Percentiles rank a stretch among this genome's conserved stretches.
phyloP scores from a whole-genome alignment of 2,113 vertebrate species.

The Oostethus manadensis region DNA sequence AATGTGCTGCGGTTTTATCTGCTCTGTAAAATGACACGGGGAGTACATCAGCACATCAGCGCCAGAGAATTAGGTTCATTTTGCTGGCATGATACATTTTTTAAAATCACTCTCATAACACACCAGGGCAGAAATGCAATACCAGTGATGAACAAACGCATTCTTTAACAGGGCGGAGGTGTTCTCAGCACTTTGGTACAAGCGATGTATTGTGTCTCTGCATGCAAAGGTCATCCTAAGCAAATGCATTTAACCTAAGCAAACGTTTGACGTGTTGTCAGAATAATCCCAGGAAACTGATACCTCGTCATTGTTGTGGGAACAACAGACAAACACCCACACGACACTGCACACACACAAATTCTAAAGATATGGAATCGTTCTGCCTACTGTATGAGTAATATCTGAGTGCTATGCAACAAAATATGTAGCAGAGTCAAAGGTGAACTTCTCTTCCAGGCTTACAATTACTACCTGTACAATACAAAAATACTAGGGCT shows the following conservation, averaged over 20 bases:
- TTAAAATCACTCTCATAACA: slow-evolving; percentile 9
- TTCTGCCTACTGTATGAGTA: no score
- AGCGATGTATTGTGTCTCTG: neutral
- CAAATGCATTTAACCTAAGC: slow-evolving; percentile 15
- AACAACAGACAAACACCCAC: slow-evolving; percentile 4
- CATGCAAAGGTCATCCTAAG: slow-evolving; percentile 36
- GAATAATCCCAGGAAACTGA: slow-evolving; percentile 6
- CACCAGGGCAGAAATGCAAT: slow-evolving; percentile 7
- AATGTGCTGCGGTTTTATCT: slow-evolving; percentile 86
- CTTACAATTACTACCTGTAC: no score
- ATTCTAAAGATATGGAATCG: no score
- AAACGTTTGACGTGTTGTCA: slow-evolving; percentile 25
- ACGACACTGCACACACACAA: neutral
- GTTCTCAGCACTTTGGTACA: slow-evolving; percentile 9
- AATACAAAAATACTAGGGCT: no score
- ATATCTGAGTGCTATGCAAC: no score
- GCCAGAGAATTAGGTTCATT: slow-evolving; percentile 14
- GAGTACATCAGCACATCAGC: slow-evolving; percentile 1
- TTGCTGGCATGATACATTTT: slow-evolving; percentile 8
- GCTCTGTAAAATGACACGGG: slow-evolving; percentile 73
- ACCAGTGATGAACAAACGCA: slow-evolving; percentile 10
- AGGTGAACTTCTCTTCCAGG: no score
- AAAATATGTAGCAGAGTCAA: no score
- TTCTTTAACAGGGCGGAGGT: slow-evolving; percentile 28
- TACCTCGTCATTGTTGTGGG: slow-evolving; percentile 7